Conservation (phyloP, 2,888 invertebrate species). For the Andrena fulva region DNA sequence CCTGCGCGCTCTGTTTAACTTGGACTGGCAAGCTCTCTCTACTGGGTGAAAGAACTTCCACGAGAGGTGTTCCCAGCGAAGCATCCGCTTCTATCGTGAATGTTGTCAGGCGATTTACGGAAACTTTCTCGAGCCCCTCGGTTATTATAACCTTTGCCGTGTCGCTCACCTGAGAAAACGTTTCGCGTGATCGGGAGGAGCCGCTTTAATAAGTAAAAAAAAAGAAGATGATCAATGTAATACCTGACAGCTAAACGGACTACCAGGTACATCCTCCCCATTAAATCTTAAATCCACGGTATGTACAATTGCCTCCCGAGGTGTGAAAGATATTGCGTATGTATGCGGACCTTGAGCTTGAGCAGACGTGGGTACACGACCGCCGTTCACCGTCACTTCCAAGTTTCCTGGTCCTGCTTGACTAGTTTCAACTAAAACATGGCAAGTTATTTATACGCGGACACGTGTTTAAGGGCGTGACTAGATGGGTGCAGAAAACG, state of each 20-base stretch:
- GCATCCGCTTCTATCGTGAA: constrained; percentile 95
- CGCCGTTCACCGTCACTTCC: constrained; percentile 99
- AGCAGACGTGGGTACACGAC: constrained; percentile 97
- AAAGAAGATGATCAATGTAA: not conserved
- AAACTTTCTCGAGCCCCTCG: constrained; percentile 95
- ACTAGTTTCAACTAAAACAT: constrained; percentile 95
- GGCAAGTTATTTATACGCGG: not conserved
- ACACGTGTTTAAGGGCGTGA: not conserved
- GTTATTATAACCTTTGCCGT: constrained; percentile 88
- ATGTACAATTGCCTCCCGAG: constrained; percentile 95
- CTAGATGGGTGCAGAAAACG: not conserved
- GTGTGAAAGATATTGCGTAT: constrained; percentile 98
- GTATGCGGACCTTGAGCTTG: constrained; percentile 98
- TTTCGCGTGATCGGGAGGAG: not conserved
- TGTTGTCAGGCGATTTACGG: constrained; percentile 93
- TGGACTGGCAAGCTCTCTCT: constrained; percentile 90
- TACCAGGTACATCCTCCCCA: constrained; percentile 96
- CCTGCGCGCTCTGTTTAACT: constrained; percentile 92
- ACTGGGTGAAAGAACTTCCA: constrained; percentile 88
- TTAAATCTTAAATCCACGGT: constrained; percentile 98
- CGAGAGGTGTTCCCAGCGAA: constrained; percentile 88
- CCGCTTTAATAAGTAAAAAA: not conserved
- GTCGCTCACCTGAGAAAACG: constrained; percentile 78
- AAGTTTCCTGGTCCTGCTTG: constrained; percentile 99
- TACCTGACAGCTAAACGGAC: constrained; percentile 86